phyloP scores from a whole-genome alignment of 2,113 vertebrate species.

The crab-eating macaque (Macaca fascicularis) region T2T-MFA8v1.1 NC_132903.1:6679501-6680000 shows the following conservation, averaged over 20 bases:
- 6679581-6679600: background rate
- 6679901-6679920: background rate
- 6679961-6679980: background rate
- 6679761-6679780: too few relatives aligned
- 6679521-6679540: background rate
- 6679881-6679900: accelerated
- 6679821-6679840: background rate
- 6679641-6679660: background rate
- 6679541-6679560: accelerated
- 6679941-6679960: too few relatives aligned
- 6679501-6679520: background rate
- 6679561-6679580: too few relatives aligned
- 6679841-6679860: too few relatives aligned
- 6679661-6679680: background rate
- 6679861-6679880: accelerated
- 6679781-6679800: accelerated
- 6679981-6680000: background rate
- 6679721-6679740: background rate
- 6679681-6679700: background rate
- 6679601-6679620: accelerated
- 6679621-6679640: background rate
- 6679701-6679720: background rate
- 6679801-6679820: background rate
- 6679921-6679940: background rate
- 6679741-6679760: background rate